Base-by-base conservation (phyloP, 2,888 invertebrate genomes). In the Cyclophora albipunctata region DNA sequence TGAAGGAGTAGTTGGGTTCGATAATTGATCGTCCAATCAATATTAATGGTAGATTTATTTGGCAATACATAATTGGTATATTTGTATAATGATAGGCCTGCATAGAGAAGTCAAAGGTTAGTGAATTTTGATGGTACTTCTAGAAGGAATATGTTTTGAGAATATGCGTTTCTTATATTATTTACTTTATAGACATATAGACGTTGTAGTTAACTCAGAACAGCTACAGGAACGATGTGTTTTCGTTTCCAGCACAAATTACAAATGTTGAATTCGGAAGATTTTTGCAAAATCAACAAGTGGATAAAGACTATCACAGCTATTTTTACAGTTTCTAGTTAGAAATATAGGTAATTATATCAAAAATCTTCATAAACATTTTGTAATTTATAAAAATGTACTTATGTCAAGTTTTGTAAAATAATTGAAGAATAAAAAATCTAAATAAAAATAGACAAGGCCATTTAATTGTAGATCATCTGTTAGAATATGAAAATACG, bases 371-470 rank as follows among this genome's bases (percentile, higher is more conserved):
- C 65, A 70, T 69, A 70, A 67, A 75, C 37, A 74, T 69, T 67
- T 67, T 79, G 77, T 81, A 78, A 75, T 78, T 78, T 75, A 75
- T 72, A 73, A 78, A 73, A 74, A 78, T 80, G 75, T 80, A 75
- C 7, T 20, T 79, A 81, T 77, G 71, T 72, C 65, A 75, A 72
- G 74, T 72, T 81, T 80, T 78, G 70, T 76, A 78, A 70, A 33
- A 43, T 43, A 43, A 70, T 78, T 71, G 73, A 66, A 63, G 75
- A 84, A 77, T 80, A 84, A 81, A 20, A 84, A 86, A 78, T 71
- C 68, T 70, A 73, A 80, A 83, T 86, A 86, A 86, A 86, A 87
- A 86, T 86, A 84, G 87, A 82, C 71, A 75, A 64, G 69, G 78
- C 68, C 58, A 75, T 87, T 86, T 85, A 55, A 74, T 74, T 81